Evolutionary conservation across 2,888 invertebrate species (phyloP).

Genomic region (Caenorhabditis sp.): DNA sequence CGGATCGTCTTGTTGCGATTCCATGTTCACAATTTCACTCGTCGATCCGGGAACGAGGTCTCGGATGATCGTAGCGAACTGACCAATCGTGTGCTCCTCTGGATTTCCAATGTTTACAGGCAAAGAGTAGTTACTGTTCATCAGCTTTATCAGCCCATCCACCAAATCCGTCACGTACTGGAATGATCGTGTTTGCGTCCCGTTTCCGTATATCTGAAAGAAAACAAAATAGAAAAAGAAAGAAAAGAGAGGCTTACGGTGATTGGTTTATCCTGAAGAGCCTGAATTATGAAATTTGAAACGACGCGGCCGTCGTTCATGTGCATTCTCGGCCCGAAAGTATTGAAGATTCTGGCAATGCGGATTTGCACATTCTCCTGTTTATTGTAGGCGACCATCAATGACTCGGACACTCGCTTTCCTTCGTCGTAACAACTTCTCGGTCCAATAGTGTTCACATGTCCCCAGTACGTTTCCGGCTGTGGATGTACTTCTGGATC

Average conservation of each 20-base stretch:
- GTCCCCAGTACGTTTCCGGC: conserved; percentile 94
- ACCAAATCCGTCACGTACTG: conserved; percentile 98
- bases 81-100: conserved; percentile 94
- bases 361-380: conserved; percentile 95
- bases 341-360: conserved; percentile 98
- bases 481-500: conserved; percentile 97
- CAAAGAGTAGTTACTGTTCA: conserved; percentile 91
- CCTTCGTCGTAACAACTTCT: conserved; percentile 99
- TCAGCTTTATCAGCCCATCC: conserved; percentile 91
- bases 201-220: conserved; percentile 82
- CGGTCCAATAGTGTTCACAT: conserved; percentile 93
- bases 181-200: conserved; percentile 89
- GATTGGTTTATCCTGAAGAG: conserved; percentile 92
- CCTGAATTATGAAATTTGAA: conserved; percentile 97
- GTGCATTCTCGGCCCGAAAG: conserved; percentile 98
- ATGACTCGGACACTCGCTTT: conserved; percentile 96
- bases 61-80: conserved; percentile 82
- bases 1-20: conserved; percentile 95
- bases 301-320: conserved; percentile 98
- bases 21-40: conserved; percentile 88
- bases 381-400: conserved; percentile 95
- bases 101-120: conserved; percentile 98
- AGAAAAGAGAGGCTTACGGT: conserved; percentile 83
- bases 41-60: conserved; percentile 85
- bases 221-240: neutral